Evolutionary conservation across 2,888 invertebrate species (phyloP).

Genomic region (Tribolium freemani): DNA sequence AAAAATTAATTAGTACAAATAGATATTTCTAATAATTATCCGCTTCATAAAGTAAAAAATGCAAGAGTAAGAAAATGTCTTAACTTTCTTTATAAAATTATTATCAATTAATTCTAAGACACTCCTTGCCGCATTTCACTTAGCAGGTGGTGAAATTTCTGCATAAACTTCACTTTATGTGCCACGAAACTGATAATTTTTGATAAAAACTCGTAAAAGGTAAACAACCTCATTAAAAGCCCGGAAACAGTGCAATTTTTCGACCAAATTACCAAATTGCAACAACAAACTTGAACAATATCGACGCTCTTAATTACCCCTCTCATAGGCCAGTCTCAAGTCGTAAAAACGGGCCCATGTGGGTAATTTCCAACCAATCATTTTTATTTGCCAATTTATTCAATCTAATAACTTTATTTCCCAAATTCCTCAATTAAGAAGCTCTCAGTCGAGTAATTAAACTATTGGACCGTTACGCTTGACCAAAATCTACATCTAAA

Average conservation of each 20-base stretch:
- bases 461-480: slow-evolving; percentile 15
- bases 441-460: slow-evolving; percentile 8
- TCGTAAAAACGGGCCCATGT: neutral
- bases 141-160: neutral
- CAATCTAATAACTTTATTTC: neutral
- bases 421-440: neutral
- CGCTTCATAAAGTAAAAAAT: no score
- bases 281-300: neutral
- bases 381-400: neutral
- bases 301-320: neutral
- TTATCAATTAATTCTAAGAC: no score
- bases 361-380: neutral
- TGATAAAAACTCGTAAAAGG: neutral
- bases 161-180: neutral
- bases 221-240: neutral
- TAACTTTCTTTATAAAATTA: no score
- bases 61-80: no score
- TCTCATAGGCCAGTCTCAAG: neutral
- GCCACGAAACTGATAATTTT: neutral
- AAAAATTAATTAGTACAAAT: no score
- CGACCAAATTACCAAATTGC: neutral
- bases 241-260: neutral
- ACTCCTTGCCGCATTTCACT: neutral
- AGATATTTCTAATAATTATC: no score
- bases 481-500: slow-evolving; percentile 11